phyloP scores from a whole-genome alignment of 2,888 invertebrate genomes.

The Eilema caniola region DNA sequence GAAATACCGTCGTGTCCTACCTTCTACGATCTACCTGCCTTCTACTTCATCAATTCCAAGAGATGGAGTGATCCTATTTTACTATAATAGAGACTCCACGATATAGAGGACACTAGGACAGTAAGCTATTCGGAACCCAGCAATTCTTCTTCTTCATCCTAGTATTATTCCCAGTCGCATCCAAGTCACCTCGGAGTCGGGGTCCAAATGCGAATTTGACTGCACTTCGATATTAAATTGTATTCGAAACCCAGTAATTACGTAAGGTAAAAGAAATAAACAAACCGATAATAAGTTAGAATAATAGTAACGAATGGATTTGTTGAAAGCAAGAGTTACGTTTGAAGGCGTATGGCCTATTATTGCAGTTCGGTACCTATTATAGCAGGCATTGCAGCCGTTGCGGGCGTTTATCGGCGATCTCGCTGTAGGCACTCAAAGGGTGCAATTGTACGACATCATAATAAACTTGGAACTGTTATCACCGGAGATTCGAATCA shows the following conservation, averaged over 20 bases:
- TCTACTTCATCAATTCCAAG: too few species aligned
- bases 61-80: too few species aligned
- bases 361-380: neutral
- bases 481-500: neutral
- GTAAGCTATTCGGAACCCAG: too few species aligned
- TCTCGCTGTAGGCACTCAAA: slow-evolving; percentile 8
- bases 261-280: neutral
- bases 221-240: too few species aligned
- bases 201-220: too few species aligned
- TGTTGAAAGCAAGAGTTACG: slow-evolving; percentile 9
- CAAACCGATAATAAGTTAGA: neutral
- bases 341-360: neutral
- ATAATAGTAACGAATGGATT: slow-evolving; percentile 9
- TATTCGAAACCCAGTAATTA: neutral
- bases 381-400: neutral
- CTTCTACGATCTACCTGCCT: too few species aligned
- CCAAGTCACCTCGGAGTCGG: too few species aligned
- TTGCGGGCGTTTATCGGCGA: neutral
- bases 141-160: too few species aligned
- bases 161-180: too few species aligned
- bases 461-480: neutral
- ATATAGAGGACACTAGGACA: too few species aligned
- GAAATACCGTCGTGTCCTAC: too few species aligned
- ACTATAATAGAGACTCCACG: too few species aligned
- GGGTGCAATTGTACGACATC: neutral